Evolutionary conservation across 2,113 vertebrate species (phyloP).

Genomic region (Myiopsitta monachus): DNA sequence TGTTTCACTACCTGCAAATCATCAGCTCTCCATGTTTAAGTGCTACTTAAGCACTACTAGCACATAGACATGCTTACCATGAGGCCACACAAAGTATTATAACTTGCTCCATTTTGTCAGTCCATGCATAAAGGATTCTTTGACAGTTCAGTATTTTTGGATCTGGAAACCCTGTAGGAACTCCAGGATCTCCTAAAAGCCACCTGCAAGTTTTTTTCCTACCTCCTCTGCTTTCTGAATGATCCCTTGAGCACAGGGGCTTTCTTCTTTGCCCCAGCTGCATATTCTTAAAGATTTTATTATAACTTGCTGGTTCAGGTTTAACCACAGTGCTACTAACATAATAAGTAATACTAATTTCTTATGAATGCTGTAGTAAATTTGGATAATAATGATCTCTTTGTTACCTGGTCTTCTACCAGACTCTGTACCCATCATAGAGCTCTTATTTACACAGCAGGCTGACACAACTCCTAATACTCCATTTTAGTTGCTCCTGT

Average conservation of each 20-base stretch:
- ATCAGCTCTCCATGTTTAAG: not conserved
- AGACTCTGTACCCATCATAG: not conserved
- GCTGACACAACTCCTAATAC: slow-evolving; percentile 13
- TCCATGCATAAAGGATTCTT: not conserved
- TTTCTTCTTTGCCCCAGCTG: not conserved
- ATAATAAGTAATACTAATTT: not conserved
- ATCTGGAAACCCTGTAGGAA: not conserved
- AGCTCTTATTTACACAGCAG: slow-evolving; percentile 24
- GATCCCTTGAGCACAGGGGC: not conserved
- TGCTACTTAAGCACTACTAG: not conserved
- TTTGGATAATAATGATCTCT: slow-evolving; percentile 10
- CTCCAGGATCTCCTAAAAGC: not conserved
- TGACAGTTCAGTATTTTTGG: not conserved
- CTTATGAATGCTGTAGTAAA: not conserved
- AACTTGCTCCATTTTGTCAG: not conserved
- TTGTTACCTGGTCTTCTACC: not conserved
- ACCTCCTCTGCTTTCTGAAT: not conserved
- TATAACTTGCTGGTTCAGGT: not conserved
- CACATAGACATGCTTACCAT: not conserved
- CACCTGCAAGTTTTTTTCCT: not conserved
- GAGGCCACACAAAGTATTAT: not conserved
- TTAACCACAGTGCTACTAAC: not conserved
- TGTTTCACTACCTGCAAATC: not conserved
- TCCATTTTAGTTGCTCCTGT: not conserved
- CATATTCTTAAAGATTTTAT: slow-evolving; percentile 12